A percentile compares a stretch with the other conserved stretches of the same genome.
Evolutionary conservation across 2,113 vertebrate genomes (phyloP).

Genomic region (Pristiophorus japonicus): DNA sequence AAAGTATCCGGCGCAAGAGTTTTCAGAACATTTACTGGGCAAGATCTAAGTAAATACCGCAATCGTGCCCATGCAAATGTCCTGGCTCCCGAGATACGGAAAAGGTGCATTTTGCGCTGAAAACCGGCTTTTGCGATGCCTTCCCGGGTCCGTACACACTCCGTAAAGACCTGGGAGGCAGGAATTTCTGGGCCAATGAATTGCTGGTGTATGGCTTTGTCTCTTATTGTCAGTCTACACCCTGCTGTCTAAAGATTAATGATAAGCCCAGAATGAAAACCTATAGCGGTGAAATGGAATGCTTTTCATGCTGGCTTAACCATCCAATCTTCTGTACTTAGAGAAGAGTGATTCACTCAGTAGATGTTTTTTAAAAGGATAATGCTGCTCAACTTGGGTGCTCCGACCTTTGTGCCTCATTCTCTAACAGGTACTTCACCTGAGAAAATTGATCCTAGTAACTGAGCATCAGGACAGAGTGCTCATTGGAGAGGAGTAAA

Average conservation of each 20-base stretch:
- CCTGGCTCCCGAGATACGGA: too few relatives aligned
- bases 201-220: not conserved
- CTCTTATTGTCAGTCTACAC: not conserved
- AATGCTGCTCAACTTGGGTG: not conserved
- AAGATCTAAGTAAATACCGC: too few relatives aligned
- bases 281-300: not conserved
- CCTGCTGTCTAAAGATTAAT: not conserved
- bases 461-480: not conserved
- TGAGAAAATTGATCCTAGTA: not conserved
- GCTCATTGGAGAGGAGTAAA: not conserved
- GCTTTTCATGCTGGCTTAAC: not conserved
- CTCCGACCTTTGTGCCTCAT: not conserved
- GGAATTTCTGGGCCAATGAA: too few relatives aligned
- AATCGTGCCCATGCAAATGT: too few relatives aligned
- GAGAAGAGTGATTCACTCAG: not conserved
- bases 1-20: too few relatives aligned
- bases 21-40: too few relatives aligned
- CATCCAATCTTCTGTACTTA: not conserved
- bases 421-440: not conserved
- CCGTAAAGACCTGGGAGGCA: too few relatives aligned
- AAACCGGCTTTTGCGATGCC: too few relatives aligned
- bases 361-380: not conserved
- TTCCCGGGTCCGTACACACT: too few relatives aligned
- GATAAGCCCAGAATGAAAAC: not conserved
- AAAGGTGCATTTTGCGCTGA: too few relatives aligned